Conservation (phyloP, 2,888 invertebrate species). For the Arge pagana region DNA sequence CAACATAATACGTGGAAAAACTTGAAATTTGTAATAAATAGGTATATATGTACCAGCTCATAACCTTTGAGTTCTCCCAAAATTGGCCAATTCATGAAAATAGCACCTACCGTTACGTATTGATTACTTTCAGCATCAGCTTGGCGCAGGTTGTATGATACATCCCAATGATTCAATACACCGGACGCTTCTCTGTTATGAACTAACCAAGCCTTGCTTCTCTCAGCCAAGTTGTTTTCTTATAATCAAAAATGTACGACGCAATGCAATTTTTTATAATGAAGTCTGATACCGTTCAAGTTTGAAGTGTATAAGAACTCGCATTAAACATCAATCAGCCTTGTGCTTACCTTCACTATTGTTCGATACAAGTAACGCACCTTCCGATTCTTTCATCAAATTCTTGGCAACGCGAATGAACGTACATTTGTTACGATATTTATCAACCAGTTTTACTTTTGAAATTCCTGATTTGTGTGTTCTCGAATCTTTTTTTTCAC, state of each 20-base stretch:
- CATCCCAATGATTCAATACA: constrained; percentile 4
- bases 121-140: background rate
- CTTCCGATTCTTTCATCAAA: constrained; percentile 1
- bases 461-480: constrained; percentile 16
- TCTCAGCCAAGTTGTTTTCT: background rate
- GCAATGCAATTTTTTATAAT: no score
- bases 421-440: constrained; percentile 16
- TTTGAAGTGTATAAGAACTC: no score
- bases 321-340: no score
- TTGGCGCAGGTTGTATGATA: background rate
- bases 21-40: no score
- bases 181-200: constrained; percentile 13
- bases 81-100: constrained; percentile 14
- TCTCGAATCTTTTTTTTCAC: constrained; percentile 10
- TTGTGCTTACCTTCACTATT: background rate
- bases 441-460: constrained; percentile 14
- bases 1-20: no score
- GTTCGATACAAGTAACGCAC: background rate
- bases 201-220: constrained; percentile 11
- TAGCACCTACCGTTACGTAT: constrained; percentile 3
- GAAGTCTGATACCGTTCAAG: no score
- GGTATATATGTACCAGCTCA: constrained; percentile 13
- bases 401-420: constrained; percentile 17
- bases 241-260: constrained; percentile 1
- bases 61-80: constrained; percentile 13